phyloP scores from a whole-genome alignment of 2,888 invertebrate genomes.

The Romanomermis culicivorax region DNA sequence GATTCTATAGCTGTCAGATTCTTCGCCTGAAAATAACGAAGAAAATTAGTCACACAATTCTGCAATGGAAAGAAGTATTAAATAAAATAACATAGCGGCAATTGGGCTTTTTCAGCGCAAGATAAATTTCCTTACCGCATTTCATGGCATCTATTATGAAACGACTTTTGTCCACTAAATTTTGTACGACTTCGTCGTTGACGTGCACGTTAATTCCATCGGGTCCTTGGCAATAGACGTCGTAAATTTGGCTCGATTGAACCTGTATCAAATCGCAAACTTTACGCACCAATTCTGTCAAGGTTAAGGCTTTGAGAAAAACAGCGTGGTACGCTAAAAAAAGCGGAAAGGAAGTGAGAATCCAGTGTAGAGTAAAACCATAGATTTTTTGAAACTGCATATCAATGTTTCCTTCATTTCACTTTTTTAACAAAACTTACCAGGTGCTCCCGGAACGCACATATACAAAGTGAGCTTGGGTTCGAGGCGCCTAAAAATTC shows the following conservation, averaged over 20 bases:
- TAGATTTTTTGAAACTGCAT: no score
- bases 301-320: neutral
- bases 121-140: neutral
- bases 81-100: neutral
- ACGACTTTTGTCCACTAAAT: neutral
- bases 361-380: no score
- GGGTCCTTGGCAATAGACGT: neutral
- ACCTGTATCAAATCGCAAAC: slow-evolving; percentile 1
- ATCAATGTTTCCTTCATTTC: no score
- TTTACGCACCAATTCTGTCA: neutral
- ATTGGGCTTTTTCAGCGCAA: no score
- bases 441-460: slow-evolving; percentile 1
- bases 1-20: neutral
- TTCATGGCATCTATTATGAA: neutral
- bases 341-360: neutral
- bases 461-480: slow-evolving; percentile 1
- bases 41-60: neutral
- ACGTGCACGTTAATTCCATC: slow-evolving; percentile 1
- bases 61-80: neutral
- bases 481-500: neutral
- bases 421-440: no score
- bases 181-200: slow-evolving; percentile 1
- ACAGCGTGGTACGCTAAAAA: slow-evolving; percentile 3
- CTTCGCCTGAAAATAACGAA: neutral
- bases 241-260: neutral